Evolutionary conservation across 2,113 vertebrate genomes (phyloP).

Genomic region (Forbesichthys papilliferus): DNA sequence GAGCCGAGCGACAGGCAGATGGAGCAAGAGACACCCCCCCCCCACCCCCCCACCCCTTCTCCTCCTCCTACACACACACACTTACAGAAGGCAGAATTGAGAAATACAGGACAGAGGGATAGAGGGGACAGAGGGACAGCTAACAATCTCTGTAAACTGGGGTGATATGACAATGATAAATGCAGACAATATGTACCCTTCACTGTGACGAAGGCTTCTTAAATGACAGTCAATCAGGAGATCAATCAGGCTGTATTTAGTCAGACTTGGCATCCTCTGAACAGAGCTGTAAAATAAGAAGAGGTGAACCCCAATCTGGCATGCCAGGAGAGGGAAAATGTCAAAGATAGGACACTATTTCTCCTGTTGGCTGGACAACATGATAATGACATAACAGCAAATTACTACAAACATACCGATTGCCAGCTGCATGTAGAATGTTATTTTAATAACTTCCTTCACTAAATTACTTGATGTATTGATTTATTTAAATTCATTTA

Average conservation of each 20-base stretch:
- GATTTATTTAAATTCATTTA: too few relatives aligned
- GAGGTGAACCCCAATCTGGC: slow-evolving; percentile 18
- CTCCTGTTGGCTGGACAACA: too few relatives aligned
- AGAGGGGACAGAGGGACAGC: background rate
- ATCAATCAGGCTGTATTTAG: slow-evolving; percentile 61
- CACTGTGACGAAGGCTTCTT: slow-evolving; percentile 43
- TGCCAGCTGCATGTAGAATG: too few relatives aligned
- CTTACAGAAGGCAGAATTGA: slow-evolving; percentile 51
- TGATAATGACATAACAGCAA: too few relatives aligned
- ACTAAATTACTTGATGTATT: too few relatives aligned
- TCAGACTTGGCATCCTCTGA: slow-evolving; percentile 28
- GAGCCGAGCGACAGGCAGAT: slow-evolving; percentile 51
- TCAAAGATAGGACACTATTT: too few relatives aligned
- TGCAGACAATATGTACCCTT: slow-evolving; percentile 57
- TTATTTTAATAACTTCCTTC: too few relatives aligned
- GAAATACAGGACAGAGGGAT: slow-evolving; percentile 14
- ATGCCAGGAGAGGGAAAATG: slow-evolving; percentile 1
- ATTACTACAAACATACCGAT: too few relatives aligned
- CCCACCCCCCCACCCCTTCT: slow-evolving; percentile 3
- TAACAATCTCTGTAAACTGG: slow-evolving; percentile 14
- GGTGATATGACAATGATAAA: slow-evolving; percentile 6
- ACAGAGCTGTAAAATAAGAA: background rate
- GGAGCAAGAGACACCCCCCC: slow-evolving; percentile 36
- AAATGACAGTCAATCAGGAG: slow-evolving; percentile 54
- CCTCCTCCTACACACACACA: background rate